Percentiles rank a stretch among this genome's conserved stretches.
Evolutionary conservation across 2,797 vertebrate genomes (phyloP).

Genomic region (Rallus crepitans): DNA sequence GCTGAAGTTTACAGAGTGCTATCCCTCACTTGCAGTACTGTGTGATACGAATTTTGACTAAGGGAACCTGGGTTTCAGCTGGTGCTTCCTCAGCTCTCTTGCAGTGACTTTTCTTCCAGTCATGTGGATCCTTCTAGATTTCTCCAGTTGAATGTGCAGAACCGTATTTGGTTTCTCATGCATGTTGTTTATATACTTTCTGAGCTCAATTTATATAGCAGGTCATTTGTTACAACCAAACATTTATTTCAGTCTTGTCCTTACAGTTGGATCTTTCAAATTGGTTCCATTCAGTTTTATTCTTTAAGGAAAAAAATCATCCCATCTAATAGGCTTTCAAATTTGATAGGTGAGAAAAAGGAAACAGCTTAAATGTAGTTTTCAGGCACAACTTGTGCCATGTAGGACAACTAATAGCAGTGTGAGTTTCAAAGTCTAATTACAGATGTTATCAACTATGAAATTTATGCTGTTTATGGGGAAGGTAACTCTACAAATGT

Average conservation of each 20-base stretch:
- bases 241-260: conserved; percentile 13
- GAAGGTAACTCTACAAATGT: neutral
- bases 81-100: neutral
- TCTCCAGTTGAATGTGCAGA: neutral
- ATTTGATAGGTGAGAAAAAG: neutral
- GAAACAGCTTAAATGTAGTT: neutral
- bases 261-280: conserved; percentile 15
- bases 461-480: neutral
- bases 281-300: neutral
- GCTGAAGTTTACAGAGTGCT: neutral
- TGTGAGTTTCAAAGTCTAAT: conserved; percentile 25
- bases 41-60: neutral
- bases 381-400: neutral
- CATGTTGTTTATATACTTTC: neutral
- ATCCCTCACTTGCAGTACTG: neutral
- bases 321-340: neutral
- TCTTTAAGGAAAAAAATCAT: conserved; percentile 28
- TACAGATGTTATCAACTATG: conserved; percentile 10
- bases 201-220: neutral
- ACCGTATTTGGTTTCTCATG: accelerated
- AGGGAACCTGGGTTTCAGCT: neutral
- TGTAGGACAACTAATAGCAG: neutral
- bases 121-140: neutral
- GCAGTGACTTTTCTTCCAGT: neutral
- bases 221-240: neutral